phyloP scores from a whole-genome alignment of 2,888 invertebrate species.

The Eudasyphora cyanicolor region DNA sequence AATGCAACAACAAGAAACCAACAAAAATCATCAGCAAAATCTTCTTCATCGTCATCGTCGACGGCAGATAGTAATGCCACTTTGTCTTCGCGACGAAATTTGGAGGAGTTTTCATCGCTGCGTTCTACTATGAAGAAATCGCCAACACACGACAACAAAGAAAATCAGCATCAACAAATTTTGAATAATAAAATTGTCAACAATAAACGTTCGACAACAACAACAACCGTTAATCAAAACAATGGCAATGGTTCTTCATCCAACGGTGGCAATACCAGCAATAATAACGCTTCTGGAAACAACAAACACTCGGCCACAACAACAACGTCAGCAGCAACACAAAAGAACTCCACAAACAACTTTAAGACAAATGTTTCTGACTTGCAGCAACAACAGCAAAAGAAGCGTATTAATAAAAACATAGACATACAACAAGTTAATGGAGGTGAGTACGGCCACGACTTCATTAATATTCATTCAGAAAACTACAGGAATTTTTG shows the following conservation, averaged over 20 bases:
- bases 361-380: slow-evolving; percentile 39
- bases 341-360: slow-evolving; percentile 56
- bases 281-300: not conserved
- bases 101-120: slow-evolving; percentile 34
- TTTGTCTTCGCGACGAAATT: slow-evolving; percentile 27
- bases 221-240: slow-evolving; percentile 54
- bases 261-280: not conserved
- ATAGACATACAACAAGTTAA: slow-evolving; percentile 47
- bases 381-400: slow-evolving; percentile 38
- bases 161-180: slow-evolving; percentile 65
- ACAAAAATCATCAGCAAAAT: slow-evolving; percentile 40
- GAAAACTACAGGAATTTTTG: no score
- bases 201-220: slow-evolving; percentile 62
- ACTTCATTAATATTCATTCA: not conserved
- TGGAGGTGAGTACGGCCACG: slow-evolving; percentile 55
- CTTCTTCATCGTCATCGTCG: not conserved
- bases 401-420: slow-evolving; percentile 53
- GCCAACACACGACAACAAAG: slow-evolving; percentile 80
- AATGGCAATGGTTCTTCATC: slow-evolving; percentile 34
- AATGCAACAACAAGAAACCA: slow-evolving; percentile 42
- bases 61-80: slow-evolving; percentile 44
- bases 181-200: slow-evolving; percentile 46
- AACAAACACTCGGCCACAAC: slow-evolving; percentile 24
- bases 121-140: slow-evolving; percentile 76
- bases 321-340: slow-evolving; percentile 38